Evolutionary conservation across 2,888 invertebrate genomes (phyloP).

Genomic region (Ecliptopera silaceata): DNA sequence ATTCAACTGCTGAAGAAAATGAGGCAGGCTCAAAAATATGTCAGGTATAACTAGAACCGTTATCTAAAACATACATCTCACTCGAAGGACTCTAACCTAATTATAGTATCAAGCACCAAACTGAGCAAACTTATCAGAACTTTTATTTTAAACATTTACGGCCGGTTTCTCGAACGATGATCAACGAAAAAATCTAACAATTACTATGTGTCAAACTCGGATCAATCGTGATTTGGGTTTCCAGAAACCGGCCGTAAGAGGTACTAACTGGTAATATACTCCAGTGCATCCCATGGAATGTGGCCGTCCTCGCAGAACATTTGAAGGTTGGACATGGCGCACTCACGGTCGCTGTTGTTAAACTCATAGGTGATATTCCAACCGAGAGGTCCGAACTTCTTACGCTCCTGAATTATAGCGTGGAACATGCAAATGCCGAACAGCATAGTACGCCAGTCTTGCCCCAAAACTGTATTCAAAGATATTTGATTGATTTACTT

Average conservation of each 20-base stretch:
- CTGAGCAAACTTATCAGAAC: too few species aligned
- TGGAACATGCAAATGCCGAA: conserved; percentile 96
- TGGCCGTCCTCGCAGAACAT: conserved; percentile 88
- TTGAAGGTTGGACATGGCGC: conserved; percentile 92
- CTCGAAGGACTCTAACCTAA: too few species aligned
- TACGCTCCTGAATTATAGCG: conserved; percentile 94
- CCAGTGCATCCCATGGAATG: conserved; percentile 95
- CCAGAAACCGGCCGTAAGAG: neutral
- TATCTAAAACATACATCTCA: too few species aligned
- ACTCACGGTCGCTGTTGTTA: conserved; percentile 95
- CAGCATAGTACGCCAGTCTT: conserved; percentile 88
- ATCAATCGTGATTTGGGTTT: too few species aligned
- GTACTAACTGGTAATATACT: conserved; percentile 90
- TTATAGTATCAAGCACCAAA: too few species aligned
- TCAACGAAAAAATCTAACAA: too few species aligned
- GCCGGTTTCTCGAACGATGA: too few species aligned
- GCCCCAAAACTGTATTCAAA: conserved; percentile 77
- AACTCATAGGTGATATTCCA: conserved; percentile 98
- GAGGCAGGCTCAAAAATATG: too few species aligned
- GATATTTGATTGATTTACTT: neutral
- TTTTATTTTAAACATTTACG: too few species aligned
- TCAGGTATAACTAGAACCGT: too few species aligned
- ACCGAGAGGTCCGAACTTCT: conserved; percentile 95
- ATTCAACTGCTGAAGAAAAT: too few species aligned
- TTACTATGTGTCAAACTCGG: too few species aligned